Evolutionary conservation across 2,113 vertebrate genomes (phyloP).

Genomic region (Colius striatus): DNA sequence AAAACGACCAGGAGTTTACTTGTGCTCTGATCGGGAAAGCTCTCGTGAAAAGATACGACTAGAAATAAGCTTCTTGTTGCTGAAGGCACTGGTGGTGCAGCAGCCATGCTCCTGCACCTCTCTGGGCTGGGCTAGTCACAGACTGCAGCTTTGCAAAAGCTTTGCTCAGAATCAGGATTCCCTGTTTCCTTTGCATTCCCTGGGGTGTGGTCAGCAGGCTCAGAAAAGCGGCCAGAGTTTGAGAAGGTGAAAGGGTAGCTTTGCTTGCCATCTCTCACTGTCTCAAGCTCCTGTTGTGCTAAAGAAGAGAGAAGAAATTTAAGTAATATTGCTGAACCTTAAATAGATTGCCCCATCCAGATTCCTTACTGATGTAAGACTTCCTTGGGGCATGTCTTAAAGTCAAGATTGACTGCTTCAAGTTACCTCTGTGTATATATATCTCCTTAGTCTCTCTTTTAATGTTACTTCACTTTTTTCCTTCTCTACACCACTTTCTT

Average conservation of each 20-base stretch:
- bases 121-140: neutral
- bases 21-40: neutral
- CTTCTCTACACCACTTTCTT: neutral
- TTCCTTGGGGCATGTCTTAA: neutral
- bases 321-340: neutral
- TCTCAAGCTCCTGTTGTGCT: neutral
- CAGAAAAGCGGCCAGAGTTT: neutral
- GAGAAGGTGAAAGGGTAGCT: neutral
- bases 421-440: neutral
- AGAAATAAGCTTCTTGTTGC: neutral
- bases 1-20: neutral
- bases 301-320: neutral
- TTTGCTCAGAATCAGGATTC: neutral
- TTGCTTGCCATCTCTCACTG: neutral
- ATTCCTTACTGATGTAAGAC: neutral
- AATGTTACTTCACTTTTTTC: neutral
- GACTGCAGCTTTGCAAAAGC: neutral
- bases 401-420: neutral
- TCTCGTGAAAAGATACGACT: neutral
- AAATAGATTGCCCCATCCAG: neutral
- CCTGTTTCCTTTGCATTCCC: neutral
- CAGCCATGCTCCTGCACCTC: rapidly evolving
- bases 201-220: neutral
- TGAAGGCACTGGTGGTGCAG: neutral
- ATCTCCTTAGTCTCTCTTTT: neutral